Evolutionary conservation across 2,888 invertebrate species (phyloP).

Genomic region (Troilus luridus): DNA sequence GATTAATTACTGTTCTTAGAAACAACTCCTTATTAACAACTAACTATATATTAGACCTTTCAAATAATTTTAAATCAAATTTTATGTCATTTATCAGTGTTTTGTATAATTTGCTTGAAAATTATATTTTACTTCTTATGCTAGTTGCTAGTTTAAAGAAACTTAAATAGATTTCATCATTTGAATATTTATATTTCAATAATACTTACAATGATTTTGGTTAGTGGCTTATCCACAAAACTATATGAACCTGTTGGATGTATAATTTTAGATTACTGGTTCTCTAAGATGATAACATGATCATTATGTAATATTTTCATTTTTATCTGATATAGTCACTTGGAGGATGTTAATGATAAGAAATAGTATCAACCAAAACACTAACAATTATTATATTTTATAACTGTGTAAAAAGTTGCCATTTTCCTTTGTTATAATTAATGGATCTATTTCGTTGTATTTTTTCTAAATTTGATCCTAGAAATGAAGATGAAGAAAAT

Average conservation of each 20-base stretch:
- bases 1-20: background rate
- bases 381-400: background rate
- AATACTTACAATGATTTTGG: background rate
- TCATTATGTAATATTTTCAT: background rate
- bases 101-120: background rate
- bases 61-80: background rate
- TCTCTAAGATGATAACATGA: background rate
- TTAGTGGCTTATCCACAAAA: background rate
- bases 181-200: background rate
- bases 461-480: conserved; percentile 10
- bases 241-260: background rate
- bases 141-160: background rate
- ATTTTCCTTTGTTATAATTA: background rate
- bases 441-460: conserved; percentile 42
- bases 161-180: background rate
- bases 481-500: background rate
- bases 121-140: background rate
- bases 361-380: background rate
- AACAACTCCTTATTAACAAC: background rate
- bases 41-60: background rate
- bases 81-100: background rate
- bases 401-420: conserved; percentile 10
- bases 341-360: conserved; percentile 5
- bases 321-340: conserved; percentile 23
- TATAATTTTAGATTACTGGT: background rate